Conservation (phyloP, 2,888 invertebrate species). For the Agrotis clavis region DNA sequence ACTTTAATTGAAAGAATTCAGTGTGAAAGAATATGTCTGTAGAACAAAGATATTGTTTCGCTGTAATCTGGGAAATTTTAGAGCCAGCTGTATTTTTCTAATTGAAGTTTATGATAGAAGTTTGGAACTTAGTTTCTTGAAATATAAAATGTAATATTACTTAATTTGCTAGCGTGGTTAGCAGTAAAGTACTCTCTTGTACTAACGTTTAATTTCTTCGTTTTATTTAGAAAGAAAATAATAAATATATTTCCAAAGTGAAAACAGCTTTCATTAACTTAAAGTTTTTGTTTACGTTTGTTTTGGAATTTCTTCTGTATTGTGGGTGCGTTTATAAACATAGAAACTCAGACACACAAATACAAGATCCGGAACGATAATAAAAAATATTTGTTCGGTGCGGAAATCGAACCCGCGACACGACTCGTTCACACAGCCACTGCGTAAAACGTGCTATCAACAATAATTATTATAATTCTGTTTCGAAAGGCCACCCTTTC, state of each 20-base stretch:
- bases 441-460: too few species aligned
- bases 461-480: too few species aligned
- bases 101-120: neutral
- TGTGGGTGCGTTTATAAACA: too few species aligned
- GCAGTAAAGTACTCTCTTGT: neutral
- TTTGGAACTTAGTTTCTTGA: neutral
- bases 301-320: too few species aligned
- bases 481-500: too few species aligned
- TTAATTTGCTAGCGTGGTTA: neutral
- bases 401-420: too few species aligned
- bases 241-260: neutral
- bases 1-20: slow-evolving; percentile 64
- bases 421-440: too few species aligned
- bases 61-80: slow-evolving; percentile 7
- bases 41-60: slow-evolving; percentile 23
- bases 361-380: too few species aligned
- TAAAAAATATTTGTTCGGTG: too few species aligned
- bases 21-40: slow-evolving; percentile 28
- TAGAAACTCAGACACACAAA: too few species aligned
- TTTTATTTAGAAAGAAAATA: slow-evolving; percentile 14
- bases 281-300: too few species aligned
- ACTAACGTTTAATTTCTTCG: neutral
- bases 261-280: neutral
- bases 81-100: neutral
- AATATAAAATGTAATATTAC: neutral